These are phyloP conservation scores for Syngnathus rostellatus DNA, from an alignment of 2,797 vertebrate genomes.

Conservation along the genomic window DNA sequence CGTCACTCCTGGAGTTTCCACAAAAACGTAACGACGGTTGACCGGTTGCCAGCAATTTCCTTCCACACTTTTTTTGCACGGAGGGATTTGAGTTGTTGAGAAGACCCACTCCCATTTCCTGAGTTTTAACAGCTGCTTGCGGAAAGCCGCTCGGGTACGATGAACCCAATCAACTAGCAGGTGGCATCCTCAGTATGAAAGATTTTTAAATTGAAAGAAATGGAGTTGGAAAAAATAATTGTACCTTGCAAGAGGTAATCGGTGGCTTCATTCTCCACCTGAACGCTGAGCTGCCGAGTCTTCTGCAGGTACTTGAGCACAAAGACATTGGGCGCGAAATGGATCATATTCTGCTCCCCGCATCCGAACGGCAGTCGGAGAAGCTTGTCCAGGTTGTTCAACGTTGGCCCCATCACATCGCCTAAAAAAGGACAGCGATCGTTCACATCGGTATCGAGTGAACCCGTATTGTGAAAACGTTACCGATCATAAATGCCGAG, in stretches of 20 bases:
- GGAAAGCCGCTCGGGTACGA: background rate
- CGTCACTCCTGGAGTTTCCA: slow-evolving; percentile 24
- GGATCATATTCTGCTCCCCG: slow-evolving; percentile 97
- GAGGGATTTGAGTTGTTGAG: slow-evolving; percentile 17
- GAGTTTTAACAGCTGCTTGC: slow-evolving; percentile 13
- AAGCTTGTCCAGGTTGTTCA: slow-evolving; percentile 87
- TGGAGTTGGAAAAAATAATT: no score
- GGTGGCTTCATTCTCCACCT: slow-evolving; percentile 82
- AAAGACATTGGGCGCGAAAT: slow-evolving; percentile 92
- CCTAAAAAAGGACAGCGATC: slow-evolving; percentile 56
- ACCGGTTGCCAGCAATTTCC: slow-evolving; percentile 25
- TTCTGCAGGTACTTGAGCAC: slow-evolving; percentile 92
- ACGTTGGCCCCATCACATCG: slow-evolving; percentile 89
- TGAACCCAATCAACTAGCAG: background rate
- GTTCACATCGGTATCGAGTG: background rate
- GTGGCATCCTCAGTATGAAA: background rate
- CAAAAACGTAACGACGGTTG: slow-evolving; percentile 24
- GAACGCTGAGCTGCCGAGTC: slow-evolving; percentile 79
- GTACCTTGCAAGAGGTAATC: slow-evolving; percentile 89
- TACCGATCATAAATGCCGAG: slow-evolving; percentile 85
- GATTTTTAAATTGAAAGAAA: background rate
- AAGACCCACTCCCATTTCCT: slow-evolving; percentile 12
- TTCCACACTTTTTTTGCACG: slow-evolving; percentile 16
- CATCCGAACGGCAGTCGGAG: slow-evolving; percentile 86
- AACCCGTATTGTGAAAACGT: slow-evolving; percentile 10